phyloP scores from a whole-genome alignment of 2,113 vertebrate species.

The Alethe castanea region DNA sequence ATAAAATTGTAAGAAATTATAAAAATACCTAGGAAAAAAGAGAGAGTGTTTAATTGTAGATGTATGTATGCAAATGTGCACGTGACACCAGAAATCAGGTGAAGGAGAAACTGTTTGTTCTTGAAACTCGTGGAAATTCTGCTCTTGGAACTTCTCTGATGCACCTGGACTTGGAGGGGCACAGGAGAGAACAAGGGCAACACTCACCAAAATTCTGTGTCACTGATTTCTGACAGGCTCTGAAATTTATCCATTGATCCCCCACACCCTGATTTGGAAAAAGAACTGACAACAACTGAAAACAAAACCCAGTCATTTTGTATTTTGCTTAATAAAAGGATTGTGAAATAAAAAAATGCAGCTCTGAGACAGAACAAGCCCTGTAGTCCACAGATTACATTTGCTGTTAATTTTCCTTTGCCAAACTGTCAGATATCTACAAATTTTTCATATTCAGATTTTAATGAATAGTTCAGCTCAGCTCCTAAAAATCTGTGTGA shows the following conservation, averaged over 20 bases:
- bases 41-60: background rate
- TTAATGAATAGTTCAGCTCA: background rate
- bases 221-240: background rate
- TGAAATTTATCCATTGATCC: background rate
- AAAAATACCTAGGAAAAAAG: background rate
- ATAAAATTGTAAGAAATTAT: background rate
- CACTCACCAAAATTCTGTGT: background rate
- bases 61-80: background rate
- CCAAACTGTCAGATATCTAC: background rate
- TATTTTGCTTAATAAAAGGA: background rate
- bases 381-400: background rate
- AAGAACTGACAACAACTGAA: background rate
- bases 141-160: background rate
- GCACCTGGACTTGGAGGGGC: background rate
- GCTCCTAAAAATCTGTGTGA: background rate
- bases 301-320: background rate
- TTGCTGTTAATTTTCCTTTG: background rate
- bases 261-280: rapidly evolving
- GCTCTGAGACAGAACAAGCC: background rate
- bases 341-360: background rate
- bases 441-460: background rate
- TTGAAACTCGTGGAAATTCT: background rate
- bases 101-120: rapidly evolving
- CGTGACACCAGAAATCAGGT: background rate
- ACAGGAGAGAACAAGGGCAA: background rate